Evolutionary conservation across 2,888 invertebrate species (phyloP).

Genomic region (Drosophila picticornis): DNA sequence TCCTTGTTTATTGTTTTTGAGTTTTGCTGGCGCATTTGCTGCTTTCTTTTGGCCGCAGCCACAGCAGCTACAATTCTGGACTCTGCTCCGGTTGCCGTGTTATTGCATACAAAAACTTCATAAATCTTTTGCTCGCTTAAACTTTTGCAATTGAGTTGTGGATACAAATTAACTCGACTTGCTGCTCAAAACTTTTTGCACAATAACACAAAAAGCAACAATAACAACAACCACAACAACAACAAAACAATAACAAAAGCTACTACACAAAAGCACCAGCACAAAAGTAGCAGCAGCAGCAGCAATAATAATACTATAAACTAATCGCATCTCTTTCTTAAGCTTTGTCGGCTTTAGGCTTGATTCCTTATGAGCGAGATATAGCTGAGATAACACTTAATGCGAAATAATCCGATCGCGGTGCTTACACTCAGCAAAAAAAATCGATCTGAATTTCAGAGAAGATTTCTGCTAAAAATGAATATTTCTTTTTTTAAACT

Average conservation of each 20-base stretch:
- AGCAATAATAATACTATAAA: slow-evolving; percentile 35
- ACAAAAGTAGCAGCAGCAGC: slow-evolving; percentile 34
- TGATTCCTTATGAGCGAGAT: background rate
- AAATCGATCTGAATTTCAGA: background rate
- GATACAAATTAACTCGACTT: slow-evolving; percentile 81
- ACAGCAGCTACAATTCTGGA: slow-evolving; percentile 3
- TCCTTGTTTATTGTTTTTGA: slow-evolving; percentile 63
- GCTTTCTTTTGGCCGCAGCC: background rate
- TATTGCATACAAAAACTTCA: slow-evolving; percentile 78
- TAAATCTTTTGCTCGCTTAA: slow-evolving; percentile 79
- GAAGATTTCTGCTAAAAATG: background rate
- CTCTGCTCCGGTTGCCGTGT: slow-evolving; percentile 44
- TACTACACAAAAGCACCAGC: slow-evolving; percentile 24
- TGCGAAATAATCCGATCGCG: background rate
- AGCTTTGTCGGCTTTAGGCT: slow-evolving; percentile 11
- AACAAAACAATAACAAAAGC: slow-evolving; percentile 21
- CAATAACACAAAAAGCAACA: slow-evolving; percentile 59
- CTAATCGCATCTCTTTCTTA: slow-evolving; percentile 19
- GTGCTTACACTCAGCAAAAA: background rate
- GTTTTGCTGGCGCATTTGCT: slow-evolving; percentile 28
- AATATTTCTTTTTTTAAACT: background rate
- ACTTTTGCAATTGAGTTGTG: slow-evolving; percentile 80
- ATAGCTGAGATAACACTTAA: background rate
- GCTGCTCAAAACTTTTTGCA: slow-evolving; percentile 70
- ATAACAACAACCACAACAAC: slow-evolving; percentile 32